Evolutionary conservation across 1,140 invertebrate species (phyloP).

Genomic region (Achroia grisella): DNA sequence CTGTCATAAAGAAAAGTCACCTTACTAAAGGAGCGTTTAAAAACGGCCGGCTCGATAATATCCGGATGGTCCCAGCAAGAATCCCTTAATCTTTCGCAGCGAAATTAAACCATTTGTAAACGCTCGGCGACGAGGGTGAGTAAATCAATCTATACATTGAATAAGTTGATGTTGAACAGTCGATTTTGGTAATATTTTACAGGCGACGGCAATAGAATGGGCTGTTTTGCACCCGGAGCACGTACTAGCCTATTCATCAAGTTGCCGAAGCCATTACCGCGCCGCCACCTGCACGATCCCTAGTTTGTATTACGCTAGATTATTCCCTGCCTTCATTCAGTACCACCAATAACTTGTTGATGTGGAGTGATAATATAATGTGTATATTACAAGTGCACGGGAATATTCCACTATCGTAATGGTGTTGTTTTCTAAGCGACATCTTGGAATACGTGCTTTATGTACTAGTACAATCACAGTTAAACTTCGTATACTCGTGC

Average conservation of each 20-base stretch:
- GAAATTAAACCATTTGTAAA: constrained; percentile 63
- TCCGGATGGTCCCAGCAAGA: constrained; percentile 10
- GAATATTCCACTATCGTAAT: too few species aligned
- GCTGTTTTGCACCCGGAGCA: constrained; percentile 51
- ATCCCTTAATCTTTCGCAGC: constrained; percentile 40
- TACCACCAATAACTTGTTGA: constrained; percentile 50
- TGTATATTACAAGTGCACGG: too few species aligned
- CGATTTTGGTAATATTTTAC: constrained; percentile 62
- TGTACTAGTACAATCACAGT: too few species aligned
- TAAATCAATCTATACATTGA: constrained; percentile 64
- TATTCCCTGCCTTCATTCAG: constrained; percentile 49
- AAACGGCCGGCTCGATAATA: constrained; percentile 1
- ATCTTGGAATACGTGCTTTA: too few species aligned
- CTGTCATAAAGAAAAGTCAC: neutral
- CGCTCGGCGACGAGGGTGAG: constrained; percentile 26
- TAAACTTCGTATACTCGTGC: too few species aligned
- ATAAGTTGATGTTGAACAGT: constrained; percentile 60
- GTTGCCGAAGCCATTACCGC: constrained; percentile 47
- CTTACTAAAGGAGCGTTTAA: neutral
- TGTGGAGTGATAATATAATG: constrained; percentile 1
- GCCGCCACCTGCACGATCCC: constrained; percentile 50
- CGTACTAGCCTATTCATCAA: constrained; percentile 60
- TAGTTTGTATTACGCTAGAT: constrained; percentile 55
- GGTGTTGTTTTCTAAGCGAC: too few species aligned
- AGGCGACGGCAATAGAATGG: constrained; percentile 44